A percentile compares a stretch with the other conserved stretches of the same genome.
Evolutionary conservation across 2,797 vertebrate genomes (phyloP).

Genomic region (Eulemur rubriventer): DNA sequence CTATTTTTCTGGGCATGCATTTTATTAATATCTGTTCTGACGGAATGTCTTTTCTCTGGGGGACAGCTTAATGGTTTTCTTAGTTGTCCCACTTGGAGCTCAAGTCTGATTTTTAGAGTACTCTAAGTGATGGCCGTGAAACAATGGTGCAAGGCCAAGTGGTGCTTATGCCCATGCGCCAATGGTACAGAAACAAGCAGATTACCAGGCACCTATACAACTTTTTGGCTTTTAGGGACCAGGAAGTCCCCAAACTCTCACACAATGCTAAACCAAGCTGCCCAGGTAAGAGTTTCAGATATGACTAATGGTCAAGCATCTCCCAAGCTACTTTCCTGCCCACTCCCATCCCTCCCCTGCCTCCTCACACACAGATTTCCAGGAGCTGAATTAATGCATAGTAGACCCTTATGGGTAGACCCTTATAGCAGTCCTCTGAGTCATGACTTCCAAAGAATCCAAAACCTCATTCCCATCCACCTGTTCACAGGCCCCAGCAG

Average conservation of each 20-base stretch:
- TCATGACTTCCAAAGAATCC: neutral
- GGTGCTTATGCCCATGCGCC: neutral
- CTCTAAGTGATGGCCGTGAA: neutral
- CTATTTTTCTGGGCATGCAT: neutral
- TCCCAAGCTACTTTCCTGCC: neutral
- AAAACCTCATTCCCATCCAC: neutral
- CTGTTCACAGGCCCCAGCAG: neutral
- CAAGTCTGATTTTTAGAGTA: neutral
- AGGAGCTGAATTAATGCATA: neutral
- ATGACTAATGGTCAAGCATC: neutral
- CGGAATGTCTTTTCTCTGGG: neutral
- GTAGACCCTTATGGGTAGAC: neutral
- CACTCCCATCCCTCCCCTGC: neutral
- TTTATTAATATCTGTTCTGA: neutral
- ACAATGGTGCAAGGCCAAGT: neutral
- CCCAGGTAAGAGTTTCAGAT: neutral
- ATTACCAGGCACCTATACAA: neutral
- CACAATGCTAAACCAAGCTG: neutral
- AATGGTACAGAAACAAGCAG: neutral
- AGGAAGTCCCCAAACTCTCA: neutral
- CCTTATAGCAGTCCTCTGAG: neutral
- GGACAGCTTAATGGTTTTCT: neutral
- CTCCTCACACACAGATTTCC: neutral
- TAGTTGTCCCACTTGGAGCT: neutral
- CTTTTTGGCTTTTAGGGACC: neutral